Evolutionary conservation across 2,888 invertebrate species (phyloP).

Genomic region (Mystacides longicornis): DNA sequence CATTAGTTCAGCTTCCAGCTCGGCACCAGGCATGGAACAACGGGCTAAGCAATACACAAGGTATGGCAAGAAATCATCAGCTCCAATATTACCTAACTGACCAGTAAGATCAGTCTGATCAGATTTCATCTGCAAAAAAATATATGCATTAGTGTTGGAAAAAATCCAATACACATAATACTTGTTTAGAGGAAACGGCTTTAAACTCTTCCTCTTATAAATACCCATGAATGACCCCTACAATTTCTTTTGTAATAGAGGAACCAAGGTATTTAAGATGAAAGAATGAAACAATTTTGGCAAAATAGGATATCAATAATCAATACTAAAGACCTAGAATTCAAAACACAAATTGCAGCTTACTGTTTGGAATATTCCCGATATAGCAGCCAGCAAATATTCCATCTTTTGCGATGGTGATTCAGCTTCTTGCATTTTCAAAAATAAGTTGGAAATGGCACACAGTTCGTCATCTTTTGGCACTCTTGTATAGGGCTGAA

Average conservation of each 20-base stretch:
- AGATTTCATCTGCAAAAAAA: conserved; percentile 53
- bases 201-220: too few relatives aligned
- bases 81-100: conserved; percentile 57
- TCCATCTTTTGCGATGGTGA: conserved; percentile 91
- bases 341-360: too few relatives aligned
- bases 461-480: conserved; percentile 70
- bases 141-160: not conserved
- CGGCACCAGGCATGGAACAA: conserved; percentile 83
- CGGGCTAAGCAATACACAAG: conserved; percentile 88
- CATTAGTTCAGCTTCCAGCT: conserved; percentile 95
- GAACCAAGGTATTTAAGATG: too few relatives aligned
- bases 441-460: conserved; percentile 69
- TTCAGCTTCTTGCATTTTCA: conserved; percentile 82
- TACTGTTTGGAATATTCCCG: conserved; percentile 76
- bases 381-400: conserved; percentile 80
- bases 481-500: conserved; percentile 63
- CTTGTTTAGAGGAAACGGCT: too few relatives aligned
- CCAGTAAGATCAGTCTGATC: too few relatives aligned
- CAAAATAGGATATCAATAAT: too few relatives aligned
- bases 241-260: too few relatives aligned
- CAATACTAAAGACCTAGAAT: too few relatives aligned
- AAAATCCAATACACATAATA: too few relatives aligned
- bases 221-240: too few relatives aligned
- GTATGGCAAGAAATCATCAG: conserved; percentile 86
- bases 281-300: too few relatives aligned